These are phyloP conservation scores for Drosophila nigricruria DNA, from an alignment of 2,888 invertebrate genomes.

Conservation along the genomic window DNA sequence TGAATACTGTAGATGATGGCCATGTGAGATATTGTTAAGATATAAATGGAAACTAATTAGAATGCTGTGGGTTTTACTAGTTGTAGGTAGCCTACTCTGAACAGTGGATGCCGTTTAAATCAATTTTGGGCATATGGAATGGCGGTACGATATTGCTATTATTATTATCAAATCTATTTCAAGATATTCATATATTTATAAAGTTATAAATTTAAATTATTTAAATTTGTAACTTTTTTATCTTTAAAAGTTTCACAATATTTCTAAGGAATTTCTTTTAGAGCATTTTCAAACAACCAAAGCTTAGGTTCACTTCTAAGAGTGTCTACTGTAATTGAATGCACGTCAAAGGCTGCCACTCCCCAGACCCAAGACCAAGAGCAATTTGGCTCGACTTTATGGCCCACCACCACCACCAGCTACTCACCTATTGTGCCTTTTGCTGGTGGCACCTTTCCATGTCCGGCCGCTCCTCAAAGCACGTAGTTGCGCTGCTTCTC, in stretches of 20 bases:
- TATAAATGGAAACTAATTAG: neutral
- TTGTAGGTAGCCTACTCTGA: neutral
- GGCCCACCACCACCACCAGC: slow-evolving; percentile 13
- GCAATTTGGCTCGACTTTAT: slow-evolving; percentile 33
- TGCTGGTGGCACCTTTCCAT: neutral
- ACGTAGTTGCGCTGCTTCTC: slow-evolving; percentile 83
- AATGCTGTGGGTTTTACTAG: neutral
- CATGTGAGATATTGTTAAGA: neutral
- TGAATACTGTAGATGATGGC: slow-evolving; percentile 8
- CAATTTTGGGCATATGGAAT: too few species aligned
- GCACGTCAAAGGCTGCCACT: slow-evolving; percentile 33
- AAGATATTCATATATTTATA: too few species aligned
- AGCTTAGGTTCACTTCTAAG: neutral
- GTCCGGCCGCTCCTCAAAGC: slow-evolving; percentile 57
- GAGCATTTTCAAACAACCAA: neutral
- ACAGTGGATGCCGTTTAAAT: too few species aligned
- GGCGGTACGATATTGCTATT: too few species aligned
- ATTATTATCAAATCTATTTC: too few species aligned
- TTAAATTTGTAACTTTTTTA: too few species aligned
- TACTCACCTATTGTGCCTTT: slow-evolving; percentile 19
- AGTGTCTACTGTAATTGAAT: slow-evolving; percentile 33
- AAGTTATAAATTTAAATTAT: too few species aligned
- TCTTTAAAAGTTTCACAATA: too few species aligned
- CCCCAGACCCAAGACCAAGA: slow-evolving; percentile 31
- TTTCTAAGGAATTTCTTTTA: too few species aligned